phyloP scores from a whole-genome alignment of 2,888 invertebrate species.

The Hartigia nigra region DNA sequence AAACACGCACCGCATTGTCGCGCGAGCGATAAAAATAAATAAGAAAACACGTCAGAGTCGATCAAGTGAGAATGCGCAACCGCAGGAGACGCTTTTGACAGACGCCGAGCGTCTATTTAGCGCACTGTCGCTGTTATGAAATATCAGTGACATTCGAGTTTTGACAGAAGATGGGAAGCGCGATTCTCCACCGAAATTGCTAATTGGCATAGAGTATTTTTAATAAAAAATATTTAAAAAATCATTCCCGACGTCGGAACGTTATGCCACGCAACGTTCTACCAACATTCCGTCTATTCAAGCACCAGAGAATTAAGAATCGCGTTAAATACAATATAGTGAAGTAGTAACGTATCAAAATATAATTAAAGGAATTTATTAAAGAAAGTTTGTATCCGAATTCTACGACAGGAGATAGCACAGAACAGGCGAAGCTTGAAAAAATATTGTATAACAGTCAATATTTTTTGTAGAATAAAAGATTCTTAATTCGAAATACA shows the following conservation, averaged over 20 bases:
- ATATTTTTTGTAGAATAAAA: not conserved
- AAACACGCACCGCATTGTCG: not conserved
- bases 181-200: not conserved
- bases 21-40: conserved; percentile 3
- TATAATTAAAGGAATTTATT: not conserved
- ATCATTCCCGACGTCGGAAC: conserved; percentile 23
- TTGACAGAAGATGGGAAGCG: conserved; percentile 42
- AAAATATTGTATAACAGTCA: not conserved
- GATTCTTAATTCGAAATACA: not conserved
- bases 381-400: not conserved
- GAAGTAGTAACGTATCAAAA: not conserved
- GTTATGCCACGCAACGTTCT: conserved; percentile 51
- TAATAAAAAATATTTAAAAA: not conserved
- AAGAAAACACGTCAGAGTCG: conserved; percentile 6
- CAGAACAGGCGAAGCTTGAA: not conserved
- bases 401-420: not conserved
- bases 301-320: conserved; percentile 54
- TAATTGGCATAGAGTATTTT: not conserved
- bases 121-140: conserved; percentile 31
- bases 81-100: conserved; percentile 37
- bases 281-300: conserved; percentile 48
- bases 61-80: conserved; percentile 32
- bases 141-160: conserved; percentile 43
- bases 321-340: conserved; percentile 22
- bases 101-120: conserved; percentile 42